Evolutionary conservation across 2,113 vertebrate genomes (phyloP).

Genomic region (Columba livia): DNA sequence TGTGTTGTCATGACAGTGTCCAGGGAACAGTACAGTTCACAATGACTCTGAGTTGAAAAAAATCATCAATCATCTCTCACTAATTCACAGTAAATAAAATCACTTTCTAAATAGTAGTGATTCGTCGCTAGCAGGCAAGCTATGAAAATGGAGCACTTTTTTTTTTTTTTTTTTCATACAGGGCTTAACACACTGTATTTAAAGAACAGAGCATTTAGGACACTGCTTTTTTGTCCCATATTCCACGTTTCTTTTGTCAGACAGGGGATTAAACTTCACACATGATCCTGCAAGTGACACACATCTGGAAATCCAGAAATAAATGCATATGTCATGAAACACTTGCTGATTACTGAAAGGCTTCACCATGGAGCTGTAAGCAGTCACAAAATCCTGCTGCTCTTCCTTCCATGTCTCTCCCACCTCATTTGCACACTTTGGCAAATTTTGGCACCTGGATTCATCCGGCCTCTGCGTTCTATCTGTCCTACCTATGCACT

Average conservation of each 20-base stretch:
- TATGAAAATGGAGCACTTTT: background rate
- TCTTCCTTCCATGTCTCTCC: background rate
- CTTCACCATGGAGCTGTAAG: background rate
- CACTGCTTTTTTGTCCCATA: background rate
- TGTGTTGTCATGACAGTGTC: background rate
- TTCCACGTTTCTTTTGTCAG: background rate
- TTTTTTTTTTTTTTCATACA: background rate
- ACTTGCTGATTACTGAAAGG: background rate
- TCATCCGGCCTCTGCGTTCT: background rate
- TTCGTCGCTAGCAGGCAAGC: background rate
- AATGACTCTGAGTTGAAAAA: background rate
- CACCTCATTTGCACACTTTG: background rate
- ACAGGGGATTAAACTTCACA: background rate
- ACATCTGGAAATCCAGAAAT: conserved; percentile 1
- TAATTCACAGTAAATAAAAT: background rate
- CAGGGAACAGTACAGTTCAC: background rate
- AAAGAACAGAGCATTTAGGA: background rate
- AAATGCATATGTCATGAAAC: background rate
- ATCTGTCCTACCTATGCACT: background rate
- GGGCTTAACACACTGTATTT: background rate
- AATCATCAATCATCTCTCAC: background rate
- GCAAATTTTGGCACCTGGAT: background rate
- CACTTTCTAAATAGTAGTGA: background rate
- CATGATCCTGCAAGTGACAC: background rate
- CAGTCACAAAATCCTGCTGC: background rate